phyloP scores from a whole-genome alignment of 1,140 invertebrate species.

The Dendroctonus valens region DNA sequence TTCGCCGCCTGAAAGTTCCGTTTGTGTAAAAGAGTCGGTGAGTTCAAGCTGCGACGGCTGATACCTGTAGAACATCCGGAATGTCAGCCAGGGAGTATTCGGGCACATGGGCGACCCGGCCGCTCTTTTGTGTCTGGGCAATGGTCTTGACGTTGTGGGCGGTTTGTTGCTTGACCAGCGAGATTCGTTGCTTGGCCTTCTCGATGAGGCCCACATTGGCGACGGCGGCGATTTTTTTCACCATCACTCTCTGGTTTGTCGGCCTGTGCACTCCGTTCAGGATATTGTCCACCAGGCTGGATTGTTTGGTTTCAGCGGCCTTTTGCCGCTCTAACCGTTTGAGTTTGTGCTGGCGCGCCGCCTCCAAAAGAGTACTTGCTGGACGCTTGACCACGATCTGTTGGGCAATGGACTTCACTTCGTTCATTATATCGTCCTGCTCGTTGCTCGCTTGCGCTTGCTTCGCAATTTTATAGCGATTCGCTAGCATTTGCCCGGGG shows the following conservation, averaged over 20 bases:
- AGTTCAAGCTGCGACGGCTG: not conserved
- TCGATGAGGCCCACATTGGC: conserved; percentile 60
- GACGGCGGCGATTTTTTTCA: conserved; percentile 60
- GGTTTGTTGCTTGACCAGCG: conserved; percentile 48
- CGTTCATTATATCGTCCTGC: conserved; percentile 43
- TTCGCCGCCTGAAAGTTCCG: conserved; percentile 58
- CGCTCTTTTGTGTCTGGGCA: conserved; percentile 68
- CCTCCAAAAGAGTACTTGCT: conserved; percentile 35
- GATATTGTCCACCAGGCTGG: conserved; percentile 42
- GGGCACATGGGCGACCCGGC: conserved; percentile 68
- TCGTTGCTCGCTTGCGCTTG: conserved; percentile 42
- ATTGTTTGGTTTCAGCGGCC: conserved; percentile 1
- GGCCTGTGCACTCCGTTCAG: conserved; percentile 39
- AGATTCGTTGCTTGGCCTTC: conserved; percentile 58
- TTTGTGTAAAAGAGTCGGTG: not conserved
- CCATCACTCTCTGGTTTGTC: conserved; percentile 28
- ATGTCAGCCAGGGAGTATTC: conserved; percentile 48
- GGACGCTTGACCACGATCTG: conserved; percentile 30
- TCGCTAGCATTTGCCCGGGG: conserved; percentile 41
- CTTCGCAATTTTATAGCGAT: conserved; percentile 45
- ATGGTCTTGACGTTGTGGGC: conserved; percentile 57
- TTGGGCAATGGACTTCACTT: conserved; percentile 37
- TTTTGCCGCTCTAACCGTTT: conserved; percentile 26
- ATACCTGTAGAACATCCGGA: conserved; percentile 63
- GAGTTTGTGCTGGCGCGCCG: conserved; percentile 37